These are phyloP conservation scores for Thecophora atra DNA, from an alignment of 2,888 invertebrate species.

Conservation along the genomic window DNA sequence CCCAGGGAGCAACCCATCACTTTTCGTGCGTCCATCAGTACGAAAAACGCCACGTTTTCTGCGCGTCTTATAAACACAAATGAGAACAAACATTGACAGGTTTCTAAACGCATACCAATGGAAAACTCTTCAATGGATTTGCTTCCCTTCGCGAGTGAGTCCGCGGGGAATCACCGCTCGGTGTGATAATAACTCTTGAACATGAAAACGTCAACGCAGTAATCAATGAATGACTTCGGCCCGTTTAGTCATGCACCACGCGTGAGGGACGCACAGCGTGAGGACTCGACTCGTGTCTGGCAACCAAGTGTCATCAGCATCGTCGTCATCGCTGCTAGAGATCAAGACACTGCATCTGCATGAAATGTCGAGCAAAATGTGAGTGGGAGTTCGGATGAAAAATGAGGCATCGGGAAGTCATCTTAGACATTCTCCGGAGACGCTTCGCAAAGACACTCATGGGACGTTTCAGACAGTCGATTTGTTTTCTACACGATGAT, in stretches of 20 bases:
- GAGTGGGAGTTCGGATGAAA: neutral
- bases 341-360: slow-evolving; percentile 22
- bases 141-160: neutral
- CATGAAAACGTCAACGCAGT: slow-evolving; percentile 26
- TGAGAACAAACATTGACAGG: slow-evolving; percentile 29
- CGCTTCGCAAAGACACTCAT: no score
- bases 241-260: slow-evolving; percentile 10
- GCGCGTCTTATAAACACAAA: slow-evolving; percentile 27
- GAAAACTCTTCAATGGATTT: neutral
- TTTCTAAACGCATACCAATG: neutral
- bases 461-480: no score
- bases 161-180: neutral
- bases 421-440: no score
- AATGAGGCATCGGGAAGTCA: neutral
- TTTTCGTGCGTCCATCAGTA: neutral
- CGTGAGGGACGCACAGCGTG: neutral
- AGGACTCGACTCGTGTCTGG: neutral
- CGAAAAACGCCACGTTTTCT: neutral
- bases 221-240: slow-evolving; percentile 25
- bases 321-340: neutral
- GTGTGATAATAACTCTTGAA: slow-evolving; percentile 23
- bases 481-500: no score
- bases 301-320: neutral
- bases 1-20: neutral
- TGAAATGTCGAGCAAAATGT: slow-evolving; percentile 7